Percentiles rank a stretch among this genome's conserved stretches.
Evolutionary conservation across 2,797 vertebrate species (phyloP).

Genomic region (Rachycentron canadum): DNA sequence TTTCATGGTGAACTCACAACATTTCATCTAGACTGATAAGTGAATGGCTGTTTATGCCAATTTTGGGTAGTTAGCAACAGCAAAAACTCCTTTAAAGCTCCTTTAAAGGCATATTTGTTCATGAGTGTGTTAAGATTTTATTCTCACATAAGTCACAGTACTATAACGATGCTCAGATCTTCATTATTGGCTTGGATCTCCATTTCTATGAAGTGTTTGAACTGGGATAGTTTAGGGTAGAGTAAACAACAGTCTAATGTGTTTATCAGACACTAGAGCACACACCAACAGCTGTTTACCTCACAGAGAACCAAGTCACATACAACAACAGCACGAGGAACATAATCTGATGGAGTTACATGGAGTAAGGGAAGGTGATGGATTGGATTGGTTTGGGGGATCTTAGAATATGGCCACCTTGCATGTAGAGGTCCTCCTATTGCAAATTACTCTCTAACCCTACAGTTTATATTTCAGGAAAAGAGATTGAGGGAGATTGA

Average conservation of each 20-base stretch:
- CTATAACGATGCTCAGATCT: slow-evolving; percentile 41
- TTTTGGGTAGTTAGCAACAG: too few species aligned
- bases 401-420: slow-evolving; percentile 30
- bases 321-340: slow-evolving; percentile 63
- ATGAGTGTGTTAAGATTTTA: slow-evolving; percentile 6
- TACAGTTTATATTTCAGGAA: slow-evolving; percentile 21
- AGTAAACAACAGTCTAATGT: slow-evolving; percentile 80
- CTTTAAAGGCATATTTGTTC: background rate
- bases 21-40: too few species aligned
- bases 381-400: slow-evolving; percentile 3
- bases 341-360: slow-evolving; percentile 44
- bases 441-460: slow-evolving; percentile 11
- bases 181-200: slow-evolving; percentile 59
- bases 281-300: slow-evolving; percentile 78
- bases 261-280: slow-evolving; percentile 76
- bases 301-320: slow-evolving; percentile 53
- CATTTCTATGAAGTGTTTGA: slow-evolving; percentile 66
- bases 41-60: too few species aligned
- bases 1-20: too few species aligned
- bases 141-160: slow-evolving; percentile 18
- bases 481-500: slow-evolving; percentile 11
- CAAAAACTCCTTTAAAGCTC: background rate
- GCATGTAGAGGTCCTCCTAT: slow-evolving; percentile 29
- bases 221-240: slow-evolving; percentile 69
- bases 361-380: slow-evolving; percentile 30